Conservation (phyloP, 2,888 invertebrate species). For the Sarcophaga rosellei region DNA sequence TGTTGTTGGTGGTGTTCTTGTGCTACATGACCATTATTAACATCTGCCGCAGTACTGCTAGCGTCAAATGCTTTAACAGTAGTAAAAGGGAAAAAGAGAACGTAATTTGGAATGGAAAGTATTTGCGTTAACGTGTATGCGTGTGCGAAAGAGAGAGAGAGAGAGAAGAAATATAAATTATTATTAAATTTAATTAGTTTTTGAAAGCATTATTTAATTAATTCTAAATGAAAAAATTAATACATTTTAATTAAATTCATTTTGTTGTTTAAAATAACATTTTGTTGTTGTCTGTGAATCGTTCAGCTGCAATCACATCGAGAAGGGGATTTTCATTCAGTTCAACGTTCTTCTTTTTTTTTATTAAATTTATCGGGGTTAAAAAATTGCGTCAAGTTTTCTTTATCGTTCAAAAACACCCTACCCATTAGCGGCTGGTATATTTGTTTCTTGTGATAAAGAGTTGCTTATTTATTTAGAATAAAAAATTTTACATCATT, state of each 20-base stretch:
- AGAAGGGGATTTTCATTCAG: not conserved
- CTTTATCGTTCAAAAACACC: not conserved
- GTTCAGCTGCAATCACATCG: no score
- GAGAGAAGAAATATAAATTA: no score
- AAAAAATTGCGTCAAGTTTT: constrained; percentile 13
- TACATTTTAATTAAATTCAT: not conserved
- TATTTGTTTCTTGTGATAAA: no score
- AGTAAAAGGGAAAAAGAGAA: constrained; percentile 7
- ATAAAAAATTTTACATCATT: no score
- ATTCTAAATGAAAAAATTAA: not conserved
- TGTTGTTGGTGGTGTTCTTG: not conserved
- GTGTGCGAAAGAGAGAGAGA: no score
- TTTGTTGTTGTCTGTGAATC: not conserved
- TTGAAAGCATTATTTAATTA: not conserved
- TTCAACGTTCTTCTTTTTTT: constrained; percentile 23
- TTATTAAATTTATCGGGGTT: not conserved
- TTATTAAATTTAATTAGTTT: not conserved
- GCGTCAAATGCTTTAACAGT: constrained; percentile 27
- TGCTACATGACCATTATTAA: not conserved
- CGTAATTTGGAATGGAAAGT: constrained; percentile 7
- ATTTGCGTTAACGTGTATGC: not conserved
- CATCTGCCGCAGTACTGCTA: not conserved
- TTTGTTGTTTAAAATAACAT: not conserved
- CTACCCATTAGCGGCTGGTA: not conserved
- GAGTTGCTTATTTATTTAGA: no score